Evolutionary conservation across 2,797 vertebrate genomes (phyloP), one percentile per base, ranked within the genome.

Genomic region (Jordanella pulchra): DNA sequence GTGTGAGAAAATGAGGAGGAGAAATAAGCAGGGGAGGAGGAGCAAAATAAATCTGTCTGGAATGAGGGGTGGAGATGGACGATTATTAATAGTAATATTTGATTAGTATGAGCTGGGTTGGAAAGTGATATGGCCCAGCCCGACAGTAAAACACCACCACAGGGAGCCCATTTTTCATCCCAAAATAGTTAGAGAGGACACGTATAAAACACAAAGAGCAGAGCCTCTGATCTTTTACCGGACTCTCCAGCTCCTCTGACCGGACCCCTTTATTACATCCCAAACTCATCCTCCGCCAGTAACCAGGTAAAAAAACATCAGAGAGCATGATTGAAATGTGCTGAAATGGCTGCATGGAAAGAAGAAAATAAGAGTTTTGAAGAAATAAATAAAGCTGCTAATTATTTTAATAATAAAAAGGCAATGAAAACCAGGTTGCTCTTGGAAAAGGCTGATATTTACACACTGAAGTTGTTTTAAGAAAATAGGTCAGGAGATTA

Each of bases 21-120:
- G 76, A 76, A 79, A 50, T 1, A 54, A 71, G 64, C 64, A 51
- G 60, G 39, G 63, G 48, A 67, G 15, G 68, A 48, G 53, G 67
- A 68, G 75, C 68, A 77, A 68, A 77, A 81, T 67, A 82, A 66
- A 67, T 35, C 45, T 63, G 63, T 39, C 65, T 64, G 78, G 67
- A 71, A 64, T 28, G 67, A 85, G 65, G 72, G 73, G 50, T 60
- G 65, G 61, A 65, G 66, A 77, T 63, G 42, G 75, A 72, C 13
- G 68, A 82, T 79, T 89, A 89, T 89, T 89, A 89, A 87, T 89
- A 89, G 89, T 75, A 74, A 78, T 72, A 80, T 87, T 85, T 89
- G 87, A 90, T 89, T 89, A 81, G 73, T 56, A 48, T 21, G 74
- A 75, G 77, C 44, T 56, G 32, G 48, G 78, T 47, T 53, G 23